These are phyloP conservation scores for Drosophila multiciliata DNA, from an alignment of 2,888 invertebrate genomes.

Conservation along the genomic window DNA sequence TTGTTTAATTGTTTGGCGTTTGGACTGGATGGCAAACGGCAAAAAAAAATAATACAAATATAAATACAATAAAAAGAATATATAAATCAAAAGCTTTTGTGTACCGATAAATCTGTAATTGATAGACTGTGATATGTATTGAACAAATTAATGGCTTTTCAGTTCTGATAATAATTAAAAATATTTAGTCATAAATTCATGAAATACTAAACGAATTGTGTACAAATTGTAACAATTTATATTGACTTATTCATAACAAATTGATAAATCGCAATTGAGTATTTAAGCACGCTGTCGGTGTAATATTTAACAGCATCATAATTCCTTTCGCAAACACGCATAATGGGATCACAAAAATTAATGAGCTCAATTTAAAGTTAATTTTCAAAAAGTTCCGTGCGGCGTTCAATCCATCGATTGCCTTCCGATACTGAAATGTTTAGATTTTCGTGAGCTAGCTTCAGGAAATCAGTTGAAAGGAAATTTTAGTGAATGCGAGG, in stretches of 20 bases:
- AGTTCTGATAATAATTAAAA: conserved; percentile 7
- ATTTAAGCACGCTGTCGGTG: conserved; percentile 1
- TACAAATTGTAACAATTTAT: conserved; percentile 5
- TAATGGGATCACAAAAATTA: conserved; percentile 1
- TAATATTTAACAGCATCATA: conserved; percentile 15
- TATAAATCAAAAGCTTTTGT: conserved; percentile 1
- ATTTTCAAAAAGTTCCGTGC: not conserved
- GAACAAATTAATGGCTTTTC: not conserved
- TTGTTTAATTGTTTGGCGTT: conserved; percentile 22
- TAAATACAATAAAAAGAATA: not conserved
- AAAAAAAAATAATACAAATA: not conserved
- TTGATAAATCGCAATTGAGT: not conserved
- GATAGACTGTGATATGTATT: not conserved
- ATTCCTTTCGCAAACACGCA: not conserved
- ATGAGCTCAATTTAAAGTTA: conserved; percentile 8
- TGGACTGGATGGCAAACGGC: not conserved
- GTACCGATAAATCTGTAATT: conserved; percentile 4
- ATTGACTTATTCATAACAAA: conserved; percentile 4
- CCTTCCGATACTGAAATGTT: conserved; percentile 14
- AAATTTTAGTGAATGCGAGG: conserved; percentile 31
- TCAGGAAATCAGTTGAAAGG: conserved; percentile 43
- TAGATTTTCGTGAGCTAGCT: not conserved
- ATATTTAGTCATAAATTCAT: conserved; percentile 4
- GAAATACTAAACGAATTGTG: not conserved
- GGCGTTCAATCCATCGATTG: conserved; percentile 10